Percentiles rank a stretch among this genome's conserved stretches.
Conservation (phyloP, 2,888 invertebrate species). For the Taenaris catops region DNA sequence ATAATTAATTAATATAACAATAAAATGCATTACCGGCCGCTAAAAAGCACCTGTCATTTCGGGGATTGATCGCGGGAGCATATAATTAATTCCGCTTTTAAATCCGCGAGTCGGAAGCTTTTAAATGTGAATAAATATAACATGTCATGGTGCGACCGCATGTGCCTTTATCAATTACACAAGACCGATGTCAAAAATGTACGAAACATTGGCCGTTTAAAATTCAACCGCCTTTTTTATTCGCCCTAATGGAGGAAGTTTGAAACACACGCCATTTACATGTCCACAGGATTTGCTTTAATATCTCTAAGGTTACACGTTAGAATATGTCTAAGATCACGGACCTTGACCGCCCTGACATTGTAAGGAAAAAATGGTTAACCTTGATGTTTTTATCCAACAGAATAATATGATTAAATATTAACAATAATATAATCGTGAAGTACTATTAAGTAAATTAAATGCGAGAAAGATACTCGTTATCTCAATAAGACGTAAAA, state of each 20-base stretch:
- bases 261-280: constrained; percentile 7
- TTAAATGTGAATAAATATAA: constrained; percentile 74
- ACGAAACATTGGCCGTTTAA: constrained; percentile 41
- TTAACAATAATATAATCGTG: no score
- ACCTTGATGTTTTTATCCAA: no score
- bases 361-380: no score
- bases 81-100: constrained; percentile 64
- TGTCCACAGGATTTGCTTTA: no score
- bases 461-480: no score
- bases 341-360: no score
- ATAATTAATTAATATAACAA: constrained; percentile 23
- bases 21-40: constrained; percentile 18
- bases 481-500: no score
- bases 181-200: constrained; percentile 51
- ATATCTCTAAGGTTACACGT: no score
- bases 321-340: no score
- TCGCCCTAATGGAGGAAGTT: constrained; percentile 3
- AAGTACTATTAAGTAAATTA: no score
- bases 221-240: constrained; percentile 37
- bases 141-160: constrained; percentile 57
- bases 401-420: no score
- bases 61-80: constrained; percentile 49
- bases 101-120: constrained; percentile 60
- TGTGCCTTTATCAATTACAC: constrained; percentile 73
- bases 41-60: constrained; percentile 33